A percentile compares a stretch with the other conserved stretches of the same genome.
Conservation (phyloP, 2,797 vertebrate species). For the Molossus molossus region DNA sequence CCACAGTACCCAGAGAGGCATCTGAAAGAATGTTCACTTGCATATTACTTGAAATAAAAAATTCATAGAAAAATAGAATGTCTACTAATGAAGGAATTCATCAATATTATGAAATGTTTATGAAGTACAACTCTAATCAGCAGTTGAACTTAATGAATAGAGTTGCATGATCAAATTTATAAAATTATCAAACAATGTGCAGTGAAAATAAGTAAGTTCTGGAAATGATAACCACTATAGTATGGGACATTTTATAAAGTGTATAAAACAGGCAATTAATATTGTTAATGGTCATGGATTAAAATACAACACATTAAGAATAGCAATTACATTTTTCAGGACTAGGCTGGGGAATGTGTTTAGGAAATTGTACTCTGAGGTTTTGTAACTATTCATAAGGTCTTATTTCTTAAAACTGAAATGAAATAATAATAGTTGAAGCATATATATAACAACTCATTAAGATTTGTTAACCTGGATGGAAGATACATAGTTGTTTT, state of each 20-base stretch:
- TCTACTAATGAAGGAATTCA: conserved; percentile 54
- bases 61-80: neutral
- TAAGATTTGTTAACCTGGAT: neutral
- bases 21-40: neutral
- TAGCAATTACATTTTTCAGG: neutral
- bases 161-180: neutral
- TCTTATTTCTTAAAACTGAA: neutral
- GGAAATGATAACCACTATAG: neutral
- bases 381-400: neutral
- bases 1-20: neutral
- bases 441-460: neutral
- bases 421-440: neutral
- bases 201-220: conserved; percentile 31
- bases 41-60: conserved; percentile 36
- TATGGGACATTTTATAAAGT: neutral
- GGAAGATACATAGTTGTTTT: neutral
- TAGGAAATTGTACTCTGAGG: neutral
- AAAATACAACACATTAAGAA: neutral
- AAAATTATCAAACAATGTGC: conserved; percentile 53
- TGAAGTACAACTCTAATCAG: conserved; percentile 43
- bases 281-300: neutral
- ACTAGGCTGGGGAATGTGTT: neutral
- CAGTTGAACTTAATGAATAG: conserved; percentile 63
- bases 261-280: neutral
- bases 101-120: conserved; percentile 69